Evolutionary conservation across 2,797 vertebrate genomes (phyloP), one percentile per base, ranked within the genome.

Genomic region (Danio aesculapii): DNA sequence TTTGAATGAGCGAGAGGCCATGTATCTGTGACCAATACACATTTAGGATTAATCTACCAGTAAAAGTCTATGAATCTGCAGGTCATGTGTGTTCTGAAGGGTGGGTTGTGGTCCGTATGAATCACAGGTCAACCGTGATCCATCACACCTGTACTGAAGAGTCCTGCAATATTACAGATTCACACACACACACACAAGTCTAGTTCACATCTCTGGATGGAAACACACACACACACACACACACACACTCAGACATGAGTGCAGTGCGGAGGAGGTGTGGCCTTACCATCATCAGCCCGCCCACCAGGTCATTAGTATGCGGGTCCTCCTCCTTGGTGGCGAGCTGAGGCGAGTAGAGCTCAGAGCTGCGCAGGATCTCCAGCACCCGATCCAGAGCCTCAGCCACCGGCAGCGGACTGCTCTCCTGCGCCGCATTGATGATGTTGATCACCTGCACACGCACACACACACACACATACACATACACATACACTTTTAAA

Each of bases 361-460:
- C 98, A 16, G 97, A 96, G 84, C 96, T 97, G 90, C 98, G 94
- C 83, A 99, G 93, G 81, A 99, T 99, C 90, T 99, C 97, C 89
- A 99, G 92, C 86, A 98, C 97, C 0, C 95, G 95, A 82, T 99
- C 97, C 91, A 99, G 93, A 77, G 98, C 97, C 90, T 99, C 97
- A 0, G 96, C 96, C 80, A 99, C 97, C 0, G 96, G 95, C 92
- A 97, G 88, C 0, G 98, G 96, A 74, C 97, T 99, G 92, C 95
- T 98, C 85, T 99, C 97, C 95, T 99, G 98, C 41, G 97, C 97
- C 77, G 96, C 95, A 41, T 95, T 99, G 91, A 99, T 98, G 90
- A 99, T 99, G 90, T 96, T 99, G 88, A 99, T 99, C 39, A 99
- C 96, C 98, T 99, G 86, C 16, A 67, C 50, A 72, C 11, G 77